Percentiles rank a stretch among this genome's conserved stretches.
phyloP scores from a whole-genome alignment of 2,888 invertebrate genomes.

The Phyllotreta cruciferae region DNA sequence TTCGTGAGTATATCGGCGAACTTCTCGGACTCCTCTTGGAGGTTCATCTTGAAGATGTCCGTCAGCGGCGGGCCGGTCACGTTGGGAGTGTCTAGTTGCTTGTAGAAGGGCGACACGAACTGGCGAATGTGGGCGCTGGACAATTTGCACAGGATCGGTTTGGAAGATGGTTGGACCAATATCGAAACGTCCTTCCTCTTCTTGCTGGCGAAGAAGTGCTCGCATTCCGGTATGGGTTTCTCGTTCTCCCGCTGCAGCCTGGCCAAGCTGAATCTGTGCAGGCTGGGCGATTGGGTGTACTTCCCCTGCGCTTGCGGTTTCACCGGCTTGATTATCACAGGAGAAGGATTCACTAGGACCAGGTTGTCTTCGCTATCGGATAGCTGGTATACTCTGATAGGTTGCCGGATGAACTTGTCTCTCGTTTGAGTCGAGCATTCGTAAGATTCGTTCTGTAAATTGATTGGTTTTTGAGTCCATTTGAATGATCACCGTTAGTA shows the following conservation, averaged over 20 bases:
- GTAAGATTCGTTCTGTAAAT: background rate
- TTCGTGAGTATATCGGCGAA: background rate
- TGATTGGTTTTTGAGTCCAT: too few relatives aligned
- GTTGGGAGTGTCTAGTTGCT: slow-evolving; percentile 30
- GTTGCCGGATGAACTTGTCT: slow-evolving; percentile 11
- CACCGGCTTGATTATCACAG: slow-evolving; percentile 2
- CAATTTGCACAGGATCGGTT: slow-evolving; percentile 35
- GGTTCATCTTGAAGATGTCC: slow-evolving; percentile 1
- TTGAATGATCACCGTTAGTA: too few relatives aligned
- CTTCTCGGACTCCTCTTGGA: background rate
- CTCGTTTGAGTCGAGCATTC: slow-evolving; percentile 14
- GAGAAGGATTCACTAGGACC: background rate
- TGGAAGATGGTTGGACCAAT: slow-evolving; percentile 7
- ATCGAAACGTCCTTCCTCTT: slow-evolving; percentile 17
- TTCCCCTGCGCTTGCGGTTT: background rate
- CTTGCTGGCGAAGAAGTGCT: background rate
- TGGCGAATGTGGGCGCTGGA: slow-evolving; percentile 46
- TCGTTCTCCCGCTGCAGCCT: slow-evolving; percentile 1
- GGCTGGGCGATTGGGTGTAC: slow-evolving; percentile 5
- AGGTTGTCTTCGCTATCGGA: slow-evolving; percentile 1
- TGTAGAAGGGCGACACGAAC: slow-evolving; percentile 47
- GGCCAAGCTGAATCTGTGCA: slow-evolving; percentile 7
- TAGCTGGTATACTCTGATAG: slow-evolving; percentile 11
- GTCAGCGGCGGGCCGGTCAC: slow-evolving; percentile 6
- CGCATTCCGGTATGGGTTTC: background rate